Conservation (phyloP, 1,140 invertebrate genomes). For the Drosophila insularis region DNA sequence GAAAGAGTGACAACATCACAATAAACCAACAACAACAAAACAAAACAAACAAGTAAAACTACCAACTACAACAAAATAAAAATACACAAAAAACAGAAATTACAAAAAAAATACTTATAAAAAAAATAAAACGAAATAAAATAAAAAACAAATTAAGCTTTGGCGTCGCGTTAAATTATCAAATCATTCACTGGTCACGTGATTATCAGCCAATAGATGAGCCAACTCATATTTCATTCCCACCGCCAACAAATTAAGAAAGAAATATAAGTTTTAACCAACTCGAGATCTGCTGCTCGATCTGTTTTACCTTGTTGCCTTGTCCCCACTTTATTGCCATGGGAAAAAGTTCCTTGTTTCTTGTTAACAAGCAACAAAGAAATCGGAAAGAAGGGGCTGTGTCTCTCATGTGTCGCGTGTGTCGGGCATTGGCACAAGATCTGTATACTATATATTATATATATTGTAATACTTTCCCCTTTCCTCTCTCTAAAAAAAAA, state of each 20-base stretch:
- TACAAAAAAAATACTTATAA: constrained; percentile 16
- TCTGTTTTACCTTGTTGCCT: constrained; percentile 18
- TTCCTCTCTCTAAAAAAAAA: too few species aligned
- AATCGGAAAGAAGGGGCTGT: not conserved
- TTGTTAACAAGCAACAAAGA: constrained; percentile 37
- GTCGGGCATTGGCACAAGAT: constrained; percentile 70
- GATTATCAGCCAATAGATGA: constrained; percentile 18
- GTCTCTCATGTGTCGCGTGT: constrained; percentile 51
- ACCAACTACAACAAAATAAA: not conserved
- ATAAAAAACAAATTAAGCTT: constrained; percentile 52
- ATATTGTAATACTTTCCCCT: not conserved
- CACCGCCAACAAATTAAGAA: too few species aligned
- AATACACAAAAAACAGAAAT: not conserved
- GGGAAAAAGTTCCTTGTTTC: constrained; percentile 32
- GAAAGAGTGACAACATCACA: constrained; percentile 41
- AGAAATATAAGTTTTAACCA: not conserved
- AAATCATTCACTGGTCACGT: constrained; percentile 63
- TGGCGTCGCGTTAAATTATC: constrained; percentile 55
- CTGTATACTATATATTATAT: constrained; percentile 15
- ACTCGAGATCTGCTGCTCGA: not conserved
- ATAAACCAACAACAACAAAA: constrained; percentile 29
- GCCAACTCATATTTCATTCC: not conserved
- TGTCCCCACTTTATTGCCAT: constrained; percentile 18
- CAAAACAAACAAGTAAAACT: constrained; percentile 11
- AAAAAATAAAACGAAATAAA: constrained; percentile 40